Conservation (phyloP, 1,140 invertebrate species). For the Drosophila pruinosa region DNA sequence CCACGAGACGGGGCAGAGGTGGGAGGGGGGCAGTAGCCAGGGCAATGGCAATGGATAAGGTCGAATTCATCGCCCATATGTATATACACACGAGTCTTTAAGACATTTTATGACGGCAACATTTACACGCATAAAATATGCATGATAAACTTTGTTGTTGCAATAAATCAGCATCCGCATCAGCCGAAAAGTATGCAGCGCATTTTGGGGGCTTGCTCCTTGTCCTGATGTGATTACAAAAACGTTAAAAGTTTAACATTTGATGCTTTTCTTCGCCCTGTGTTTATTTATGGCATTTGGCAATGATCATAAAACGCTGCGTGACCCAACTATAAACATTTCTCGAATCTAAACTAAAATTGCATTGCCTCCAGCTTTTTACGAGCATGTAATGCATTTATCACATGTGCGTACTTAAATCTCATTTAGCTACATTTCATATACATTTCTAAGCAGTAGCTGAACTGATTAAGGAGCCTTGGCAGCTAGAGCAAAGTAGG, state of each 20-base stretch:
- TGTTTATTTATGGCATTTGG: constrained; percentile 56
- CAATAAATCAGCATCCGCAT: constrained; percentile 70
- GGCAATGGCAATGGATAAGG: no score
- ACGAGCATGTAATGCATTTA: constrained; percentile 45
- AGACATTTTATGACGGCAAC: constrained; percentile 79
- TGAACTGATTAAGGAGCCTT: constrained; percentile 13
- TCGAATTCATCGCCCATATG: background rate
- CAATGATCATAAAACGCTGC: constrained; percentile 48
- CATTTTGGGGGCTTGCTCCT: constrained; percentile 15
- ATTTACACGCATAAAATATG: constrained; percentile 82
- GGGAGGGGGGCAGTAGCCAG: no score
- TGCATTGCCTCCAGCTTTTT: constrained; percentile 29
- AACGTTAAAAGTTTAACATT: constrained; percentile 62
- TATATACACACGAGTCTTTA: constrained; percentile 28
- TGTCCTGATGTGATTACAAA: constrained; percentile 68
- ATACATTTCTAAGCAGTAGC: background rate
- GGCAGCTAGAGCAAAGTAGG: background rate
- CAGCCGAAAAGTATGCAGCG: constrained; percentile 58
- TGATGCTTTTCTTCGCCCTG: background rate
- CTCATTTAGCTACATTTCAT: background rate
- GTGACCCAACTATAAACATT: constrained; percentile 62
- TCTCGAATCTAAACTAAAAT: constrained; percentile 43
- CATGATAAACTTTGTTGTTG: constrained; percentile 81
- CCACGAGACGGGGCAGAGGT: background rate
- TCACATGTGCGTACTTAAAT: constrained; percentile 12